These are phyloP conservation scores for Danio aesculapii DNA, from an alignment of 2,797 vertebrate species.

Conservation along the genomic window DNA sequence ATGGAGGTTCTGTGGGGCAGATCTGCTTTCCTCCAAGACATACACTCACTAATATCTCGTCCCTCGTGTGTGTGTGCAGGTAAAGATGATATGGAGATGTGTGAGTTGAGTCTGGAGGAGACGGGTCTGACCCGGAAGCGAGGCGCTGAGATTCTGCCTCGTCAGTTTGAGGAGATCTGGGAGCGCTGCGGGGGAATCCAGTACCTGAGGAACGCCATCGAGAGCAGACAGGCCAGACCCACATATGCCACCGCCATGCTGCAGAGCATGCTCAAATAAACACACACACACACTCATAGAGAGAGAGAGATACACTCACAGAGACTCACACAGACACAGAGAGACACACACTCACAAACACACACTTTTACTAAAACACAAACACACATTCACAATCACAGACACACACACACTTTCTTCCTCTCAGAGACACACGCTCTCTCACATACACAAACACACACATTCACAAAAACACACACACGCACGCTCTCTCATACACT, in stretches of 20 bases:
- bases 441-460: no score
- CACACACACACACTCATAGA: not conserved
- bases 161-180: slow-evolving; percentile 98
- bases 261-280: slow-evolving; percentile 87
- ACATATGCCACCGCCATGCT: slow-evolving; percentile 97
- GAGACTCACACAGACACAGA: no score
- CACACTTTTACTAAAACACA: no score
- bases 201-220: slow-evolving; percentile 93
- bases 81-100: slow-evolving; percentile 99
- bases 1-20: no score
- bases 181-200: slow-evolving; percentile 94
- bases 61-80: slow-evolving; percentile 74
- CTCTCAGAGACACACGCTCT: no score
- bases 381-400: no score
- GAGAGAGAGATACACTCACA: not conserved
- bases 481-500: no score
- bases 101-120: slow-evolving; percentile 96
- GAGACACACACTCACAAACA: no score
- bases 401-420: no score
- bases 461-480: no score
- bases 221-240: slow-evolving; percentile 91
- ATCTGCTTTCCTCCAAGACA: no score
- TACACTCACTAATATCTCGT: no score
- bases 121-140: slow-evolving; percentile 94
- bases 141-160: slow-evolving; percentile 91